Base-by-base conservation (phyloP, 2,797 vertebrate species). In the Megaceryle alcyon region DNA sequence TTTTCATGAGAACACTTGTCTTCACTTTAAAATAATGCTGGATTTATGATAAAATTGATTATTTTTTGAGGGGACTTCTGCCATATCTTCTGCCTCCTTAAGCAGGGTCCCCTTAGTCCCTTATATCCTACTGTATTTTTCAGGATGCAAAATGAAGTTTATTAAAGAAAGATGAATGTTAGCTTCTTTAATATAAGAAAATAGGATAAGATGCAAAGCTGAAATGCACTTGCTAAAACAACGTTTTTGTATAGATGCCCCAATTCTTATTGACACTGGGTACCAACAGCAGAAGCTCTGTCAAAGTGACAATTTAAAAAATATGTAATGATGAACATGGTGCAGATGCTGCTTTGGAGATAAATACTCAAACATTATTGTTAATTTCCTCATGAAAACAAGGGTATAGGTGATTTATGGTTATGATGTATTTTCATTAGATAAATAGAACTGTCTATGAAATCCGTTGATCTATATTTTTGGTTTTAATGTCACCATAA, bases 361-460 rank as follows among this genome's bases (percentile, higher is more conserved):
- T 93, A 94, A 94, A 96, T 85, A 75, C 6, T 37, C 31, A 87
- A 84, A 92, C 61, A 53, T 19, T 65, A 59, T 48, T 94, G 73
- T 93, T 96, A 88, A 97, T 91, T 97, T 88, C 57, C 88, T 68
- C 88, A 78, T 92, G 48, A 94, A 96, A 96, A 68, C 70, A 95
- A 77, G 51, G 13, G 23, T 89, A 92, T 43, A 93, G 81, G 49
- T 63, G 85, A 95, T 95, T 94, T 96, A 92, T 93, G 53, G 92
- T 54, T 93, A 84, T 57, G 43, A 95, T 93, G 82, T 88, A 92
- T 92, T 95, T 95, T 96, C 95, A 77, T 94, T 92, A 97, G 96
- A 86, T 93, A 95, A 97, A 97, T 90, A 95, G 88, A 95, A 93
- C 79, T 70, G 11, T 54, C 57, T 96, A 76, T 91, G 56, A 89